These are phyloP conservation scores for Lacerta viridis DNA, from an alignment of 2,797 vertebrate species.

Conservation along the genomic window DNA sequence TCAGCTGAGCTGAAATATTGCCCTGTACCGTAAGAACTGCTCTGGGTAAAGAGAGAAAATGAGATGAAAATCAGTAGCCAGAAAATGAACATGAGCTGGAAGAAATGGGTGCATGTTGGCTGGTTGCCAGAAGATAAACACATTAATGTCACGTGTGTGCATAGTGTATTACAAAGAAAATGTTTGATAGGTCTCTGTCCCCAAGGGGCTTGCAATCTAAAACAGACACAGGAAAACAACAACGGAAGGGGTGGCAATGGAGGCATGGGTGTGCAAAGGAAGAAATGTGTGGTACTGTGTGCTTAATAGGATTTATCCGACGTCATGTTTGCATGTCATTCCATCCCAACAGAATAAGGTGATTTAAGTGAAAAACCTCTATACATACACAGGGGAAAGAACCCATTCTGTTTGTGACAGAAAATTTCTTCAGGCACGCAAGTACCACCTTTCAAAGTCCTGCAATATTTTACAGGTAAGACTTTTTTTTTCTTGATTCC, in stretches of 20 bases:
- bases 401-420: not conserved
- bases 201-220: not conserved
- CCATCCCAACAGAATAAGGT: not conserved
- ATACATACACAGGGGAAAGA: not conserved
- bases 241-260: too few relatives aligned
- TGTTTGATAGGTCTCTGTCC: not conserved
- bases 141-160: too few relatives aligned
- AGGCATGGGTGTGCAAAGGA: too few relatives aligned
- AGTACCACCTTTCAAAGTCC: not conserved
- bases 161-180: not conserved
- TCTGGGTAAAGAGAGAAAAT: not conserved
- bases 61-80: not conserved
- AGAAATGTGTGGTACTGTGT: too few relatives aligned
- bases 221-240: too few relatives aligned
- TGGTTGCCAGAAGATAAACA: not conserved
- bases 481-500: not conserved
- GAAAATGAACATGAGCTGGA: not conserved
- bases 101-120: too few relatives aligned
- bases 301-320: not conserved
- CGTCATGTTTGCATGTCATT: not conserved
- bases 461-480: not conserved
- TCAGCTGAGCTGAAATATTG: not conserved
- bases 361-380: not conserved
- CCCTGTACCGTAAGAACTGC: not conserved
- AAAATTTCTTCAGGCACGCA: not conserved